Evolutionary conservation across 2,797 vertebrate species (phyloP).

Genomic region (Takifugu rubripes): DNA sequence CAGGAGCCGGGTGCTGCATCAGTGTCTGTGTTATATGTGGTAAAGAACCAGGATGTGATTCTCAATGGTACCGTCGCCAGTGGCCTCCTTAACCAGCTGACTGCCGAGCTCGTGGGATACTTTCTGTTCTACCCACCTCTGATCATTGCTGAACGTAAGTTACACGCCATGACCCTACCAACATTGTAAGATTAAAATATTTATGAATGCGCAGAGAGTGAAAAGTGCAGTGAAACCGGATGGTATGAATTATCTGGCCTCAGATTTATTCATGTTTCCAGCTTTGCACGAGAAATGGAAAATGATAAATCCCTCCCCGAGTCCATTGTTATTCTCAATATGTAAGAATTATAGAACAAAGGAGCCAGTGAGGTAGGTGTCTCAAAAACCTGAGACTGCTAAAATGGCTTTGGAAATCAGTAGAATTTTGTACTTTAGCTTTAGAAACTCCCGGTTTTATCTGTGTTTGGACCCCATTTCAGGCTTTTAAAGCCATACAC

Average conservation of each 20-base stretch:
- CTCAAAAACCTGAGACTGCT: too few relatives aligned
- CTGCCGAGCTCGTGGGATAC: slow-evolving; percentile 94
- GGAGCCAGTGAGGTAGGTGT: too few relatives aligned
- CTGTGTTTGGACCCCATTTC: slow-evolving; percentile 22
- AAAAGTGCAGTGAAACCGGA: slow-evolving; percentile 9
- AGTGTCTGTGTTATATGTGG: slow-evolving; percentile 89
- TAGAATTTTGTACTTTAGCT: neutral
- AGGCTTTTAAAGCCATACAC: slow-evolving; percentile 42
- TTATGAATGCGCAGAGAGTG: slow-evolving; percentile 1
- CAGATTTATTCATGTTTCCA: neutral
- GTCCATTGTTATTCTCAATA: too few relatives aligned
- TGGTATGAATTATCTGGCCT: slow-evolving; percentile 7
- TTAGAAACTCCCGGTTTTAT: neutral
- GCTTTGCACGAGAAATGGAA: too few relatives aligned
- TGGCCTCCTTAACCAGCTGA: slow-evolving; percentile 91
- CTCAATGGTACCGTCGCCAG: slow-evolving; percentile 91
- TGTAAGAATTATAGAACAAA: too few relatives aligned
- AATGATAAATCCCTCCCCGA: neutral
- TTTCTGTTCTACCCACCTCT: slow-evolving; percentile 94
- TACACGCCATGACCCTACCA: neutral
- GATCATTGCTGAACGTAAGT: slow-evolving; percentile 94
- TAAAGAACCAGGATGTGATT: slow-evolving; percentile 84
- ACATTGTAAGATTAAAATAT: slow-evolving; percentile 2
- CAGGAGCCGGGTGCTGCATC: slow-evolving; percentile 79
- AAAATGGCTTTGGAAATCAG: neutral